phyloP scores from a whole-genome alignment of 2,797 vertebrate species.

The Sebastes aleutianus region DNA sequence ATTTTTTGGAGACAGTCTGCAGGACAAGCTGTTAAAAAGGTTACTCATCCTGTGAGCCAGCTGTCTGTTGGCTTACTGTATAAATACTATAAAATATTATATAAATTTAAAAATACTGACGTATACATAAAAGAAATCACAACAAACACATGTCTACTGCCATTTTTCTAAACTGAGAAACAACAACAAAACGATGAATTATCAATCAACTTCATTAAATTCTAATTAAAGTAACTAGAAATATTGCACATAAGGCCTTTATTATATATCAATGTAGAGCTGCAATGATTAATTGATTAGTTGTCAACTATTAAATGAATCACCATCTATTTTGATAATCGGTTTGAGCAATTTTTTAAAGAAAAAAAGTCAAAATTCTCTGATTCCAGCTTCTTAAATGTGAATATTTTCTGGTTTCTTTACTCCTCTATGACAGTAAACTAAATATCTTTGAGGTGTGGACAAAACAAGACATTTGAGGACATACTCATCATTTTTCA shows the following conservation, averaged over 20 bases:
- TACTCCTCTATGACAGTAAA: too few relatives aligned
- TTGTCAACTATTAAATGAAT: too few relatives aligned
- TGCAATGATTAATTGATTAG: too few relatives aligned
- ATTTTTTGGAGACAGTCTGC: neutral
- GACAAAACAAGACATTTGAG: too few relatives aligned
- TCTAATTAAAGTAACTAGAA: neutral
- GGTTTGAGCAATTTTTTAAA: too few relatives aligned
- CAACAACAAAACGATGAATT: neutral
- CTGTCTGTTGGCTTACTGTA: slow-evolving; percentile 5
- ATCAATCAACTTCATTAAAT: neutral
- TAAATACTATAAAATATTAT: neutral
- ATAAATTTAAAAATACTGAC: neutral
- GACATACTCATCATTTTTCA: too few relatives aligned
- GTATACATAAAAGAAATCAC: neutral
- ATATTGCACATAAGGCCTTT: neutral
- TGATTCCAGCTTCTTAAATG: too few relatives aligned
- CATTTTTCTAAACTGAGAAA: neutral
- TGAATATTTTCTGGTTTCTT: too few relatives aligned
- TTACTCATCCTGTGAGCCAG: slow-evolving; percentile 30
- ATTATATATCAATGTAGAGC: too few relatives aligned
- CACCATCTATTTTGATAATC: too few relatives aligned
- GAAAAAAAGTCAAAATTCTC: too few relatives aligned
- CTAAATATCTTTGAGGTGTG: too few relatives aligned
- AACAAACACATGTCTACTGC: neutral
- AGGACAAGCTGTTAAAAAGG: slow-evolving; percentile 28